Evolutionary conservation across 2,888 invertebrate species (phyloP), one percentile per base, ranked within the genome.

Genomic region (Sycophila texana): DNA sequence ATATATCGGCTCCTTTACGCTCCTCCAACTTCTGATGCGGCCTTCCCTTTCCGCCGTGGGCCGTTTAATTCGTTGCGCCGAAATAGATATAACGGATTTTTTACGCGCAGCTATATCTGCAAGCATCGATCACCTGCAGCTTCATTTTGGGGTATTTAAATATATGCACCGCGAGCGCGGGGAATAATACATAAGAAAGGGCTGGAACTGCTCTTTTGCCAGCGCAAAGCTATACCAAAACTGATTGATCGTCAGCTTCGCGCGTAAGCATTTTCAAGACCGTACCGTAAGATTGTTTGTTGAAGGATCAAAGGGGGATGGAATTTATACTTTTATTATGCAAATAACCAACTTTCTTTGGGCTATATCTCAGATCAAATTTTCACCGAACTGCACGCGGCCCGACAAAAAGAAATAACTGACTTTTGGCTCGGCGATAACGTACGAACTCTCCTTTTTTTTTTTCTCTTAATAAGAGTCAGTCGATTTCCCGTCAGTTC

Each of bases 31-130:
- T 39, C 39, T 4, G 4, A 39, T 39, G 39, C 39, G 4, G 39
- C 39, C 39, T 2, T 39, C 39, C 39, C 39, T 39, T 7, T 39
- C 3, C 49, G 16, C 26, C 67, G 55, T n/a, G 20, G 16, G 53
- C 80, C 77, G 73, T 39, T 74, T 80, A 74, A 53, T 68, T 72
- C 72, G 49, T 68, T 57, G 60, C n/a, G 55, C 39, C 39, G 18
- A 39, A 22, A 30, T 63, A 70, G 49, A 22, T 16, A 49, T 77
- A 82, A 81, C 79, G 79, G 77, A 60, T 82, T 81, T 74, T 72
- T 73, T 60, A 63, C 26, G 55, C 26, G 53, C 16, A 1, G 58
- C 22, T 57, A 30, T 30, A 5, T 20, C 16, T 12, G 53, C 39
- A 16, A 26, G 61, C 57, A 71, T 73, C 58, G 73, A 74, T 74